Evolutionary conservation across 2,113 vertebrate species (phyloP).

Genomic region (Serilophus lunatus): DNA sequence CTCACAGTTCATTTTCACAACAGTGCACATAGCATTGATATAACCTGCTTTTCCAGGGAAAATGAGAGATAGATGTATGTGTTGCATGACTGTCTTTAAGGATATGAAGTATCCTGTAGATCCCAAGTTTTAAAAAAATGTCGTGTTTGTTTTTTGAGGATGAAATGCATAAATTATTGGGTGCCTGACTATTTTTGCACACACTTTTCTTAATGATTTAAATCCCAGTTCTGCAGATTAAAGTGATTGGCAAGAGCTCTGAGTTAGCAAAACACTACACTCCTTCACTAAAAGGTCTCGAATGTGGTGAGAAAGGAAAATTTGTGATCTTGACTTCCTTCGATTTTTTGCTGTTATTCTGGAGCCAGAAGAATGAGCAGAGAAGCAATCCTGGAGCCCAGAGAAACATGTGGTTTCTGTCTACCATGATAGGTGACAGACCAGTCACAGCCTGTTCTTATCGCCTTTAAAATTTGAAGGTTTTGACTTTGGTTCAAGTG

Average conservation of each 20-base stretch:
- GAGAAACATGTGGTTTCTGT: slow-evolving; percentile 50
- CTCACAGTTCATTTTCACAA: not conserved
- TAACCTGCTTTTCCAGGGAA: not conserved
- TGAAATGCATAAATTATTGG: not conserved
- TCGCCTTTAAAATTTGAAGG: slow-evolving; percentile 57
- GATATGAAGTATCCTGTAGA: not conserved
- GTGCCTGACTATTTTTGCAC: not conserved
- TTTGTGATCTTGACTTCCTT: not conserved
- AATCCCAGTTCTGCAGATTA: not conserved
- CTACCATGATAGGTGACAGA: slow-evolving; percentile 17
- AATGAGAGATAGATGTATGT: not conserved
- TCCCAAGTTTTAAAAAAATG: not conserved
- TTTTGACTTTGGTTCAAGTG: slow-evolving; percentile 32
- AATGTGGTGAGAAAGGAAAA: not conserved
- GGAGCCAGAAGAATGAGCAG: not conserved
- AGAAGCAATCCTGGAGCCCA: not conserved
- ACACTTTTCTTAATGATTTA: not conserved
- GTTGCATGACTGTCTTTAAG: not conserved
- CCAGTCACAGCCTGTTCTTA: slow-evolving; percentile 17
- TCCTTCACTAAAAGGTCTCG: not conserved
- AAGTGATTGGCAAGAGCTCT: not conserved
- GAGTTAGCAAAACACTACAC: not conserved
- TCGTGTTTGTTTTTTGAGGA: not conserved
- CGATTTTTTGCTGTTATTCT: not conserved
- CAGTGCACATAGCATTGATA: not conserved